These are phyloP conservation scores for Hermaeophaga mercurialis DNA, from an alignment of 2,888 invertebrate genomes.

Conservation along the genomic window DNA sequence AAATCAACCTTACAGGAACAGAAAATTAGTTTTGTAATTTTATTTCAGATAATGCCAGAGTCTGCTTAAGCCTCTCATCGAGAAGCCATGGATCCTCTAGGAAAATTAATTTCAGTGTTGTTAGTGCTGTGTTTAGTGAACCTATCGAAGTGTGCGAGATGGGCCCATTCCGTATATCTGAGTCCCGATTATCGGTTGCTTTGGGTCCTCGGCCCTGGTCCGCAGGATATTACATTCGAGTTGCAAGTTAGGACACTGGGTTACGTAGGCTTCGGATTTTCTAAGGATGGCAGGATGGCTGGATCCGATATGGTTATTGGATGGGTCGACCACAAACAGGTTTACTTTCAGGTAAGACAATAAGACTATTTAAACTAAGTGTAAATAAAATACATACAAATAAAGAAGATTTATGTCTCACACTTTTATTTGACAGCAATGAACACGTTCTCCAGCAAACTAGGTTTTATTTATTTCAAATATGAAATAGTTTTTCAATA, in stretches of 20 bases:
- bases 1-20: too few relatives aligned
- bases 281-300: constrained; percentile 76
- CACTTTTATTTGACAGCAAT: too few relatives aligned
- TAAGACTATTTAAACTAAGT: too few relatives aligned
- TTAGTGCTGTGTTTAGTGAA: constrained; percentile 44
- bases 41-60: constrained; percentile 43
- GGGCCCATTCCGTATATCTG: constrained; percentile 61
- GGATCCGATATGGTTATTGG: constrained; percentile 88
- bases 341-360: constrained; percentile 83
- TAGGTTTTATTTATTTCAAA: too few relatives aligned
- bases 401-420: too few relatives aligned
- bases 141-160: constrained; percentile 55
- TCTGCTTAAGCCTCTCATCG: constrained; percentile 27
- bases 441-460: too few relatives aligned
- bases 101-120: constrained; percentile 41
- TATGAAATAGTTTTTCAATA: too few relatives aligned
- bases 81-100: constrained; percentile 35
- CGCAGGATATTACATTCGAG: constrained; percentile 80
- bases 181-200: constrained; percentile 65
- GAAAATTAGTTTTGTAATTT: too few relatives aligned
- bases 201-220: constrained; percentile 74
- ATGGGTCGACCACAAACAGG: constrained; percentile 84
- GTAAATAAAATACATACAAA: too few relatives aligned
- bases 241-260: constrained; percentile 83
- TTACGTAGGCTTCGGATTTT: constrained; percentile 87